Percentiles rank a stretch among this genome's conserved stretches.
Evolutionary conservation across 2,797 vertebrate species (phyloP).

Genomic region (Tarsius wallacei): DNA sequence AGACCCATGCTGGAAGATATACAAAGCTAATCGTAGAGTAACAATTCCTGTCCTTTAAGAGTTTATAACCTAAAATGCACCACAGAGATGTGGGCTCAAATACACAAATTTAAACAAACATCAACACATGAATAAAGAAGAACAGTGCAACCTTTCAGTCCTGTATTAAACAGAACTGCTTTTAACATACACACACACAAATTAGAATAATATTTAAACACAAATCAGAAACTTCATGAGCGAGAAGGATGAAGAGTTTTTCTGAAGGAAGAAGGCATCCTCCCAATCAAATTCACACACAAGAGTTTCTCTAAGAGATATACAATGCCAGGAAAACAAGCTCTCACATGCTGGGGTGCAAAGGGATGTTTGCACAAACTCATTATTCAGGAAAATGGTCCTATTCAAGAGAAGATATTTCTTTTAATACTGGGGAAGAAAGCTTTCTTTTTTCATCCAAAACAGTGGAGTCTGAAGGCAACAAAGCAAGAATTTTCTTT

Average conservation of each 20-base stretch:
- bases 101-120: conserved; percentile 81
- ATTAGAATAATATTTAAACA: conserved; percentile 67
- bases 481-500: neutral
- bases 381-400: neutral
- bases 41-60: conserved; percentile 77
- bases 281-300: conserved; percentile 32
- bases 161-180: conserved; percentile 58
- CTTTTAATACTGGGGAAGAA: neutral
- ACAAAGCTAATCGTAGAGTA: conserved; percentile 82
- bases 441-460: neutral
- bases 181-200: conserved; percentile 71
- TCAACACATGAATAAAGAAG: conserved; percentile 73
- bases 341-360: neutral
- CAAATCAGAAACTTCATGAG: conserved; percentile 16
- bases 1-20: conserved; percentile 75
- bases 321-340: neutral
- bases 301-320: neutral
- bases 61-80: conserved; percentile 77
- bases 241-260: neutral
- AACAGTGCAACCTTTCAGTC: conserved; percentile 57
- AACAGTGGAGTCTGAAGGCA: neutral
- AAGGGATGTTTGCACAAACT: neutral
- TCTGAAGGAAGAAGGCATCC: conserved; percentile 19
- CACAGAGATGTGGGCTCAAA: conserved; percentile 58
- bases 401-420: neutral